Base-by-base conservation (phyloP, 2,888 invertebrate species). In the Scelioninae gen. 2 region DNA sequence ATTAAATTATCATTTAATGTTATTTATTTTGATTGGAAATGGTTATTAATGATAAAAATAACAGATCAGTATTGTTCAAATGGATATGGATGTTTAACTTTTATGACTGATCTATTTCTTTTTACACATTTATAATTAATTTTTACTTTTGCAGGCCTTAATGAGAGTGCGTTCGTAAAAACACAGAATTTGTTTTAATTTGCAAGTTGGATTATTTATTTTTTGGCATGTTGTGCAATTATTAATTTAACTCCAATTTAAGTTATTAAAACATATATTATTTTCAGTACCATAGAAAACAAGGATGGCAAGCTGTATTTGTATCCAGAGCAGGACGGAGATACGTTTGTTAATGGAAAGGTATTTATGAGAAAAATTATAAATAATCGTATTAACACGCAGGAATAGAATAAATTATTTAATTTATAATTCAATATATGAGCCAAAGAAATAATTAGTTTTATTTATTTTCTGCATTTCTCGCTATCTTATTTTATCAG, bases 261-360 rank as follows among this genome's bases (percentile, higher is more conserved):
- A 11, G 9, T 9, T 7, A 31, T 31, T 31, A 31, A 31, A 31
- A 6, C 5, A 11, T 19, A 48, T 48, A 11, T 1, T 10, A 31
- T 4, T 71, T 65, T 65, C 80, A 89, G 89, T 75, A 85, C 84
- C 31, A 89, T 90, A 60, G 87, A 89, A 75, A 89, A 90, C 78
- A 83, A 81, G 2, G 81, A 83, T 10, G 87, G 87, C 1, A 84
- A 86, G 64, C 82, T 90, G 25, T 86, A 78, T 41, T 82, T 90
- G 2, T 85, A 81, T 10, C 87, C 89, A 0, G 87, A 88, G 63
- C 84, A 83, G 71, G 82, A 85, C 19, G 87, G 87, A 31, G 89
- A 89, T 75, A 89, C 89, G 0, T 90, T 86, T 77, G 85, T 90
- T 2, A 90, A 90, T 81, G 90, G 89, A n/a, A 84, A 86, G 81